Evolutionary conservation across 2,797 vertebrate genomes (phyloP).

Genomic region (Artibeus jamaicensis): DNA sequence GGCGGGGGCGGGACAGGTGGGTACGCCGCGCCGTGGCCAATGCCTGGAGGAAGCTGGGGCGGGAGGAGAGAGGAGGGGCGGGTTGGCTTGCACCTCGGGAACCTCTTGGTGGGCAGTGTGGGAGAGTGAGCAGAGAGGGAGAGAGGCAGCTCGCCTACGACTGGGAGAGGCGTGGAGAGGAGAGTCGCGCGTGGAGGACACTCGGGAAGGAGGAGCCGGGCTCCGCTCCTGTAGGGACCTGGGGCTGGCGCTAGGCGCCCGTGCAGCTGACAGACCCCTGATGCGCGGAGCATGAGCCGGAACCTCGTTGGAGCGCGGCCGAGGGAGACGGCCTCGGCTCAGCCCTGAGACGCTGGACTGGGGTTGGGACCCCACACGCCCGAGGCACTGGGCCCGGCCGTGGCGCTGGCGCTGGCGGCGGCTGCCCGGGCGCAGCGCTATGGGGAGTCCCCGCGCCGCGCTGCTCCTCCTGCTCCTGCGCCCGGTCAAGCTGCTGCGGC

Average conservation of each 20-base stretch:
- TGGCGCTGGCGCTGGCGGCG: not conserved
- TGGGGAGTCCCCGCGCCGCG: slow-evolving; percentile 74
- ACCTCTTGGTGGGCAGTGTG: not conserved
- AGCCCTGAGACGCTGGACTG: slow-evolving; percentile 23
- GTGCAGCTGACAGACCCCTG: not conserved
- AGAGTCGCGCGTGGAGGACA: not conserved
- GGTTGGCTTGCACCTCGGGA: not conserved
- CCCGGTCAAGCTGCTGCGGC: slow-evolving; percentile 75
- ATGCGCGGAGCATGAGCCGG: slow-evolving; percentile 48
- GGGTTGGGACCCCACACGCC: slow-evolving; percentile 15
- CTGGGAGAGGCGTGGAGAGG: slow-evolving; percentile 19
- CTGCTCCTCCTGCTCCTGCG: slow-evolving; percentile 56
- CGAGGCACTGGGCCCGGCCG: slow-evolving; percentile 15
- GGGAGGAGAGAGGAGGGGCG: not conserved
- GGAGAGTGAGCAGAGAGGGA: not conserved
- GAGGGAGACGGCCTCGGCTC: not conserved
- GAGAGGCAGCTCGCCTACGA: not conserved
- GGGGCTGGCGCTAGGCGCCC: not conserved
- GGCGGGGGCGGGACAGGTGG: slow-evolving; percentile 57
- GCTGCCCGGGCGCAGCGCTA: slow-evolving; percentile 33
- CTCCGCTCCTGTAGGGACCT: not conserved
- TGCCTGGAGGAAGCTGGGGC: not conserved
- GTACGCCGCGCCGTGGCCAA: not conserved
- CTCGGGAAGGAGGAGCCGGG: slow-evolving; percentile 36
- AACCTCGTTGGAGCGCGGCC: not conserved